Conservation (phyloP, 2,888 invertebrate genomes). For the Dasysyrphus tricinctus region DNA sequence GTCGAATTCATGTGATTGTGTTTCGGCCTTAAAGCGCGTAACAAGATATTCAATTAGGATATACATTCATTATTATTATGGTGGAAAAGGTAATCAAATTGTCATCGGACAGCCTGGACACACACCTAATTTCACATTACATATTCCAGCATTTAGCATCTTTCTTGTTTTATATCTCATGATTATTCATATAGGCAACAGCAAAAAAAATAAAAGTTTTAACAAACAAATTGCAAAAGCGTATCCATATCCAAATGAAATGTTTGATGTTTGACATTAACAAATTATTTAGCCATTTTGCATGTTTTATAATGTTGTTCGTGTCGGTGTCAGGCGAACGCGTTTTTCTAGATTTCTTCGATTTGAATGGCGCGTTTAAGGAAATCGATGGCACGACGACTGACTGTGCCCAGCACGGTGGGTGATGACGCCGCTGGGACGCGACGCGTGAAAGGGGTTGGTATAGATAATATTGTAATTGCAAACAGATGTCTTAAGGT, state of each 20-base stretch:
- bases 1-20: slow-evolving; percentile 2
- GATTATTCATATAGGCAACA: slow-evolving; percentile 50
- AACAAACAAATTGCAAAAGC: slow-evolving; percentile 1
- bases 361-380: slow-evolving; percentile 42
- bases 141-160: slow-evolving; percentile 11
- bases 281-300: slow-evolving; percentile 69
- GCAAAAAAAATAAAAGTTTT: slow-evolving; percentile 3
- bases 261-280: slow-evolving; percentile 56
- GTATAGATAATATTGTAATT: slow-evolving; percentile 33
- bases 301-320: slow-evolving; percentile 42
- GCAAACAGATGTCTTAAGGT: slow-evolving; percentile 68
- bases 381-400: slow-evolving; percentile 34
- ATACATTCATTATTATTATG: slow-evolving; percentile 30
- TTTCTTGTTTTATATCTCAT: slow-evolving; percentile 43
- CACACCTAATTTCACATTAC: slow-evolving; percentile 42
- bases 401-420: neutral
- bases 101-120: slow-evolving; percentile 36
- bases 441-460: neutral
- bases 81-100: slow-evolving; percentile 40
- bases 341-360: slow-evolving; percentile 56
- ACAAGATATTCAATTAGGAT: slow-evolving; percentile 54
- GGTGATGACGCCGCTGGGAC: slow-evolving; percentile 3
- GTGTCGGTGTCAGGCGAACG: slow-evolving; percentile 52
- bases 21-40: neutral
- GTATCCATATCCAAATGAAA: slow-evolving; percentile 7